Conservation (phyloP, 2,797 vertebrate genomes). For the Cottoperca gobio region DNA sequence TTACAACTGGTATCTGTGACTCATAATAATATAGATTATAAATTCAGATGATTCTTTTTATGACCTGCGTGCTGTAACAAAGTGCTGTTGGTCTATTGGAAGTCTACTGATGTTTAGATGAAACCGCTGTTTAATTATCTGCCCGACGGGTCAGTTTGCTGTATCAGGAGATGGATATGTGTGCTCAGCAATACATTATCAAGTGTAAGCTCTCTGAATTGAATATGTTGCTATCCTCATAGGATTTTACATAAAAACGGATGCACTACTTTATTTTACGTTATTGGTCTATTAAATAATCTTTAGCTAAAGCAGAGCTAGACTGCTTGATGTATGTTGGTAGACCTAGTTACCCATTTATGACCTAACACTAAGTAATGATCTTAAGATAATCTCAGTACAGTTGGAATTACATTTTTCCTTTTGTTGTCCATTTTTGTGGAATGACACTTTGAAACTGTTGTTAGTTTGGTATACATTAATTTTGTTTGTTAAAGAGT, state of each 20-base stretch:
- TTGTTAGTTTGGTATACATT: not conserved
- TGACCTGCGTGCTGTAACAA: conserved; percentile 7
- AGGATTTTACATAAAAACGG: conserved; percentile 10
- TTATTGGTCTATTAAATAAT: not conserved
- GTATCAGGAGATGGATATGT: conserved; percentile 7
- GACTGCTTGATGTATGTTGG: not conserved
- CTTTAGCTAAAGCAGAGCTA: not conserved
- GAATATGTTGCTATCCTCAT: not conserved
- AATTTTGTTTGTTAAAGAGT: not conserved
- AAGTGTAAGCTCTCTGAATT: conserved; percentile 5
- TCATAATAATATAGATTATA: not conserved
- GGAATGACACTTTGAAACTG: not conserved
- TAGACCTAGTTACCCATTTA: not conserved
- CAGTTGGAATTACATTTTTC: not conserved
- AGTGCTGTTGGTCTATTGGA: no score
- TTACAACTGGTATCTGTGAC: conserved; percentile 1
- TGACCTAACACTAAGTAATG: not conserved
- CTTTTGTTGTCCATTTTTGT: not conserved
- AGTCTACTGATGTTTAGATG: no score
- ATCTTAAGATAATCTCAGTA: not conserved
- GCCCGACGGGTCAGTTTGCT: conserved; percentile 38
- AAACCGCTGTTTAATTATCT: no score
- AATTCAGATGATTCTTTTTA: conserved; percentile 6
- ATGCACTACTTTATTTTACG: no score
- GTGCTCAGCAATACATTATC: conserved; percentile 30